Base-by-base conservation (phyloP, 2,797 vertebrate species). In the Karalla daura region DNA sequence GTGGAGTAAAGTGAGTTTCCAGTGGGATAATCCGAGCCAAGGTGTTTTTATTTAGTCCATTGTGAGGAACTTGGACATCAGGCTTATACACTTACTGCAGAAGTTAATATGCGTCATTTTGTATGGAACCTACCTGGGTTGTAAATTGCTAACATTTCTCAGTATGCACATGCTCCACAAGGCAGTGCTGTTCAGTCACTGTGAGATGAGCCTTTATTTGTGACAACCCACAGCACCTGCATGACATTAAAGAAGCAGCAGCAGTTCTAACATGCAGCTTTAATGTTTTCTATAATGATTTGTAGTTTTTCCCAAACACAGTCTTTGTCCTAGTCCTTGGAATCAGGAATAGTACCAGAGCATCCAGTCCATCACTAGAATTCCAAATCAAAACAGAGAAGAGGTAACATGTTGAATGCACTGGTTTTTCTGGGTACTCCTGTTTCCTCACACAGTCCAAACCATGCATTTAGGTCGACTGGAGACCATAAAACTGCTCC, bases 101-200 rank as follows among this genome's bases (percentile, higher is more conserved):
- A 46, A 14, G 44, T 62, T 43, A 24, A 36, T 17, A 18, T 49
- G 2, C 5, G n/a, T 44, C 17, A 3, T 18, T 54, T 11, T 27
- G 3, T 27, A 1, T 9, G 5, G 18, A 8, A 24, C 40, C 3
- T 30, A 7, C n/a, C 17, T 2, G 24, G 12, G 20, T n/a, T 36
- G n/a, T 15, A 30, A 41, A 13, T 44, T 0, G 1, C 24, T 60
- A 5, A 50, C 24, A 43, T 33, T 49, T 24, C 27, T 15, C 33
- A 25, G 23, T n/a, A 27, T 41, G 39, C 35, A 44, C 20, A 36
- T 20, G 35, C 27, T 37, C 64, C 69, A 53, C 46, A 37, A 40
- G 37, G 37, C 14, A n/a, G 52, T 50, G 59, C 37, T 66, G 58
- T 43, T 70, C 7, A 44, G 62, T 50, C 40, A 24, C 3, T n/a